Evolutionary conservation across 2,797 vertebrate species (phyloP).

Genomic region (Buceros bicornis): DNA sequence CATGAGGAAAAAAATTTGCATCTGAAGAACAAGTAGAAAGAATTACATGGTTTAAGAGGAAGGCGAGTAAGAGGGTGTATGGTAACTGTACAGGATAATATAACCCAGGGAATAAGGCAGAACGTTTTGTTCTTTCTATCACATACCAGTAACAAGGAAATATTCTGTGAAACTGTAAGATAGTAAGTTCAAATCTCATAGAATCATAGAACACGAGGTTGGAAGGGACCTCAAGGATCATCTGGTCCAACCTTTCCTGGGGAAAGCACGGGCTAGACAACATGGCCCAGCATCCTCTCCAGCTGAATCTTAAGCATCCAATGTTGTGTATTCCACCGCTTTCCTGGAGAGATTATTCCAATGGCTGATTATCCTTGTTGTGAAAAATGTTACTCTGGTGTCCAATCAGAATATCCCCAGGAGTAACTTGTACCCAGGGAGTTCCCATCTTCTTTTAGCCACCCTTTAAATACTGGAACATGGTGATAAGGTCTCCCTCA

Average conservation of each 20-base stretch:
- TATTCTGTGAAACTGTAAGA: background rate
- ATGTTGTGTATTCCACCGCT: too few species aligned
- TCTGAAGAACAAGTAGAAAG: background rate
- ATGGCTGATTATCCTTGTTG: too few species aligned
- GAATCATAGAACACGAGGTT: background rate
- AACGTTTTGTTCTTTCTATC: background rate
- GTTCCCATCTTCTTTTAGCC: too few species aligned
- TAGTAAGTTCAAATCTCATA: background rate
- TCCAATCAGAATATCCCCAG: too few species aligned
- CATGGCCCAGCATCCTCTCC: background rate
- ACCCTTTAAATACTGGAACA: too few species aligned
- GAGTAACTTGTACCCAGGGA: too few species aligned
- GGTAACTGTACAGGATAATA: background rate
- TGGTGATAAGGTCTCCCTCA: too few species aligned
- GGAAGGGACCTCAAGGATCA: background rate
- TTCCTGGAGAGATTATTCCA: too few species aligned
- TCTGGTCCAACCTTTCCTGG: background rate
- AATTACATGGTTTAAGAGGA: background rate
- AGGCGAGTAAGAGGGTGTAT: background rate
- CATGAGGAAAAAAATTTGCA: background rate
- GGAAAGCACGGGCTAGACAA: background rate
- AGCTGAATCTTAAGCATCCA: background rate
- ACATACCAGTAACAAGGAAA: conserved; percentile 31
- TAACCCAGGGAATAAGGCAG: background rate
- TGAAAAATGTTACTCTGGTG: too few species aligned